Conservation (phyloP, 2,888 invertebrate species). For the Philereme vetulata region DNA sequence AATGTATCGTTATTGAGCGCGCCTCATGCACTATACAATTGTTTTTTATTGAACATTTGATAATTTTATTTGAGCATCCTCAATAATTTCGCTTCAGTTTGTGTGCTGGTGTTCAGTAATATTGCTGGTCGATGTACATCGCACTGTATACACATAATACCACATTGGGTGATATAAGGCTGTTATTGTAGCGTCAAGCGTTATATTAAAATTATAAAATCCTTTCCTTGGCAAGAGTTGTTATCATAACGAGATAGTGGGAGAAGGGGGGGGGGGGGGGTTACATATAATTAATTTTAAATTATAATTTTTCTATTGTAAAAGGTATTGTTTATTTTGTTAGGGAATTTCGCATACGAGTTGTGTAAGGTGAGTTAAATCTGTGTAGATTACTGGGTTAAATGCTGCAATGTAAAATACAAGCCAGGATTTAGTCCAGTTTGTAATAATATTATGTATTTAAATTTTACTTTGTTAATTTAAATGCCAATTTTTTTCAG, state of each 20-base stretch:
- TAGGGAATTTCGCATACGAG: constrained; percentile 26
- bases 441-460: neutral
- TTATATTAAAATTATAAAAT: constrained; percentile 32
- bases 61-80: constrained; percentile 56
- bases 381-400: constrained; percentile 17
- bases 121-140: constrained; percentile 61
- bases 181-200: constrained; percentile 41
- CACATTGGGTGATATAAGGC: constrained; percentile 57
- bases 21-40: constrained; percentile 65
- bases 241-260: constrained; percentile 56
- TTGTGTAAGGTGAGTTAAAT: constrained; percentile 48
- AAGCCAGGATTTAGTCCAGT: constrained; percentile 2
- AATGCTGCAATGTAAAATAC: constrained; percentile 4
- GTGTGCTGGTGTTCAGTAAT: constrained; percentile 51
- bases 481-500: constrained; percentile 13
- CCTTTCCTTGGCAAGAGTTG: constrained; percentile 47
- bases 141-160: constrained; percentile 52
- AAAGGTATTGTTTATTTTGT: constrained; percentile 59
- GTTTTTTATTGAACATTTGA: constrained; percentile 49
- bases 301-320: constrained; percentile 84
- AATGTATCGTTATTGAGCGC: constrained; percentile 70
- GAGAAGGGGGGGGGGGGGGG: constrained; percentile 58
- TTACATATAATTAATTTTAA: constrained; percentile 82
- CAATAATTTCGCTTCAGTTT: constrained; percentile 47
- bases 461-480: neutral